These are phyloP conservation scores for Nysson spinosus DNA, from an alignment of 2,888 invertebrate genomes.

Conservation along the genomic window DNA sequence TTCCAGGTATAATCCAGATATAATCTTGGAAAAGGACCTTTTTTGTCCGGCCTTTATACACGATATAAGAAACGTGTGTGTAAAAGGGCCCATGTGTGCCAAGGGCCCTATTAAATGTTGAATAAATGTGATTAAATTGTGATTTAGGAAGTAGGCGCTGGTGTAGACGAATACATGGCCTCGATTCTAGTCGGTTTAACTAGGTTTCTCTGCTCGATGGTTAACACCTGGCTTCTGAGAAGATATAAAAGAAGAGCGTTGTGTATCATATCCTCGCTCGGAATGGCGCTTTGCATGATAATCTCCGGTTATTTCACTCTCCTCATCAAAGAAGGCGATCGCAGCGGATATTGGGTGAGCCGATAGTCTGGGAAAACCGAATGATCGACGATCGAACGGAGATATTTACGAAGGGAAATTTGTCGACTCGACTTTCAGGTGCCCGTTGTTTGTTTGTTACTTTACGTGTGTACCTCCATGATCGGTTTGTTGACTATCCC, in stretches of 20 bases:
- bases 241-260: constrained; percentile 79
- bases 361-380: too few relatives aligned
- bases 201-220: constrained; percentile 80
- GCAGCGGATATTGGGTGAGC: constrained; percentile 69
- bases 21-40: background rate
- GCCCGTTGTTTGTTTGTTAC: constrained; percentile 79
- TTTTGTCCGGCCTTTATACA: too few relatives aligned
- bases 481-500: constrained; percentile 81
- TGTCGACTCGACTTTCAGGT: too few relatives aligned
- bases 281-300: constrained; percentile 80
- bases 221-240: constrained; percentile 80
- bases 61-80: too few relatives aligned
- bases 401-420: too few relatives aligned
- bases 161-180: constrained; percentile 79
- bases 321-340: constrained; percentile 74
- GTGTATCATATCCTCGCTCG: constrained; percentile 79
- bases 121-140: too few relatives aligned
- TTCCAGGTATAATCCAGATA: constrained; percentile 77
- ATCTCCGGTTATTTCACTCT: constrained; percentile 80
- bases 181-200: constrained; percentile 81
- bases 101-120: too few relatives aligned
- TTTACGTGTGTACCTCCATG: constrained; percentile 81
- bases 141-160: constrained; percentile 78
- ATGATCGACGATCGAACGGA: background rate
- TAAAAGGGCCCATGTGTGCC: too few relatives aligned